Evolutionary conservation across 35 echinoderm and acorn worm species (phyloP), one percentile per base, ranked within the genome.

Genomic region (Ophioderma brevispina): DNA sequence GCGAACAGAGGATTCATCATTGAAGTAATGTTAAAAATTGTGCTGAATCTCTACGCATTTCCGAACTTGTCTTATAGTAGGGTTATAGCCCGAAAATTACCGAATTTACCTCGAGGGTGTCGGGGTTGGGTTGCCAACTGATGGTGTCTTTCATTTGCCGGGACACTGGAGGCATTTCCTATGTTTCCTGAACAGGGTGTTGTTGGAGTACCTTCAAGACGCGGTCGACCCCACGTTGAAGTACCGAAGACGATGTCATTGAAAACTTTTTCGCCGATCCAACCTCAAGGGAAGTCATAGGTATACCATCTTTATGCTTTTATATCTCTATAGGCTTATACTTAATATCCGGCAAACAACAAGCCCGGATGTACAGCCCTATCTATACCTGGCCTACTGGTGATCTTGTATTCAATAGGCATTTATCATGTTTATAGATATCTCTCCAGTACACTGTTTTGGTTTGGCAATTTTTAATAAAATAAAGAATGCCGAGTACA

Each of bases 81-180:
- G 46, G 46, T 52, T 52, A 70, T 70, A 70, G 59, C 59, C 28
- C 59, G 59, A 70, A 70, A 70, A 70, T 70, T 70, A 70, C 59
- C 28, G 59, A 70, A 70, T 30, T 70, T 70, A 30, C 59, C 6
- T 25, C 28, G 59, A 25, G 59, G 59, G 5, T 6, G 2, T 25
- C 28, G 59, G 59, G 15, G 59, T 70, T 70, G 59, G 59, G 23
- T 70, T 70, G 59, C 59, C 3, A 25, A 70, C 28, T 70, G 5
- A 70, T 18, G 59, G 28, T 70, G 59, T 70, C 28, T 70, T 70
- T 70, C 28, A 70, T 13, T 70, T 70, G 59, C n/a, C 6, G 23
- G 28, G 59, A 70, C 4, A 70, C 59, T 70, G 59, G 10, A 70
- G 28, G 59, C 59, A 70, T 46, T 46, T 46, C 41, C 41, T 46